These are phyloP conservation scores for Drosophila nannoptera DNA, from an alignment of 1,140 invertebrate genomes.

Conservation along the genomic window DNA sequence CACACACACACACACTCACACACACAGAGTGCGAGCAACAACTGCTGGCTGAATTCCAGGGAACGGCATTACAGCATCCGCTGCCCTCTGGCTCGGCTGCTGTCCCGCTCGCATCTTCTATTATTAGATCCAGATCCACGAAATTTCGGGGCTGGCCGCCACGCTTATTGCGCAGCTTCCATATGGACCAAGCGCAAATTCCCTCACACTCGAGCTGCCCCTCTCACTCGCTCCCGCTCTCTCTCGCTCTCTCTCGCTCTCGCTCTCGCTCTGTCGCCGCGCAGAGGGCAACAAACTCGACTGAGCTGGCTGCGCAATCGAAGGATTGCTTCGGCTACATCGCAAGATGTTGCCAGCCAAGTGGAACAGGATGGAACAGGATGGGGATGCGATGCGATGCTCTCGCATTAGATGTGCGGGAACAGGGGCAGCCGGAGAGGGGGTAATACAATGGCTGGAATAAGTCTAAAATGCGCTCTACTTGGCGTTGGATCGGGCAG, in stretches of 20 bases:
- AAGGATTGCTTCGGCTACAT: slow-evolving; percentile 19
- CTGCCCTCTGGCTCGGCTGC: slow-evolving; percentile 32
- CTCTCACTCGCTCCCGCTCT: not conserved
- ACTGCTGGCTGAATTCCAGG: slow-evolving; percentile 13
- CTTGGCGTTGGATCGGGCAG: no score
- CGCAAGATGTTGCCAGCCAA: slow-evolving; percentile 20
- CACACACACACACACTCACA: slow-evolving; percentile 40
- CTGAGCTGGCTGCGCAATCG: slow-evolving; percentile 25
- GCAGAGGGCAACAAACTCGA: slow-evolving; percentile 42
- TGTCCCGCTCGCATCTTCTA: slow-evolving; percentile 32
- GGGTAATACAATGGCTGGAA: no score
- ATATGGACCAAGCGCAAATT: slow-evolving; percentile 32
- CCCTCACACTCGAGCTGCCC: slow-evolving; percentile 4
- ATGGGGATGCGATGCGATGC: not conserved
- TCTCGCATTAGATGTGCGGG: not conserved
- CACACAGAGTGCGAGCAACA: slow-evolving; percentile 7
- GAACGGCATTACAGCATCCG: slow-evolving; percentile 49
- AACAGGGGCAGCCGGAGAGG: no score
- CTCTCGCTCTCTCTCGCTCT: not conserved
- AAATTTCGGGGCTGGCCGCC: slow-evolving; percentile 42
- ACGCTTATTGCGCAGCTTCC: slow-evolving; percentile 73
- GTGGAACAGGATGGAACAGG: slow-evolving; percentile 10
- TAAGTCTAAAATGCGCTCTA: no score
- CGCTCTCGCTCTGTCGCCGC: slow-evolving; percentile 32
- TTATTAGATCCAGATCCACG: slow-evolving; percentile 41